Conservation (phyloP, 1,140 invertebrate genomes). For the Alviniconcha marisindica region DNA sequence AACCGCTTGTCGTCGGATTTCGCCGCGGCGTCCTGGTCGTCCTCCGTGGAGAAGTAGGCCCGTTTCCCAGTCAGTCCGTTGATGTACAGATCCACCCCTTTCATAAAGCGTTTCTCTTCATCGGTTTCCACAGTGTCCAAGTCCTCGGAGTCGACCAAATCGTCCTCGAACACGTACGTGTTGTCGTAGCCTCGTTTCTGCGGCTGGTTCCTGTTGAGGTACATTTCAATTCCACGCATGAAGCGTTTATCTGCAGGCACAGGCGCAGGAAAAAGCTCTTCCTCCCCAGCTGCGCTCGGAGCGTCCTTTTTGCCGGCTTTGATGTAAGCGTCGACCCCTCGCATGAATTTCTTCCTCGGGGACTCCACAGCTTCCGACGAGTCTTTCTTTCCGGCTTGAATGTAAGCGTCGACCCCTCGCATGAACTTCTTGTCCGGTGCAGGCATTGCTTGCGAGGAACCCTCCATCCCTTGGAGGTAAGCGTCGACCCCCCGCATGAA, state of each 20-base stretch:
- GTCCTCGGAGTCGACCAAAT: too few relatives aligned
- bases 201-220: background rate
- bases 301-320: background rate
- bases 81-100: too few relatives aligned
- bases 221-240: background rate
- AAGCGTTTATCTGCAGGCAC: background rate
- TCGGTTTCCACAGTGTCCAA: too few relatives aligned
- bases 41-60: too few relatives aligned
- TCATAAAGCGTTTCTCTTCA: too few relatives aligned
- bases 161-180: too few relatives aligned
- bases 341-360: background rate
- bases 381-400: background rate
- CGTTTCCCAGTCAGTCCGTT: too few relatives aligned
- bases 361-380: background rate
- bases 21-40: too few relatives aligned
- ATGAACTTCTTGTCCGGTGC: background rate
- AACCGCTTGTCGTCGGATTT: background rate
- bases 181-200: too few relatives aligned
- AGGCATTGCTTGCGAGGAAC: background rate
- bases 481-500: constrained; percentile 6
- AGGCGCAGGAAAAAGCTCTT: background rate
- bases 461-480: background rate
- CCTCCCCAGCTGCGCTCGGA: too few relatives aligned
- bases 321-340: background rate
- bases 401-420: background rate